Percentiles rank a stretch among this genome's conserved stretches.
phyloP scores from a whole-genome alignment of 92 coral and sea anemone species.

The Bergia sp. region DNA sequence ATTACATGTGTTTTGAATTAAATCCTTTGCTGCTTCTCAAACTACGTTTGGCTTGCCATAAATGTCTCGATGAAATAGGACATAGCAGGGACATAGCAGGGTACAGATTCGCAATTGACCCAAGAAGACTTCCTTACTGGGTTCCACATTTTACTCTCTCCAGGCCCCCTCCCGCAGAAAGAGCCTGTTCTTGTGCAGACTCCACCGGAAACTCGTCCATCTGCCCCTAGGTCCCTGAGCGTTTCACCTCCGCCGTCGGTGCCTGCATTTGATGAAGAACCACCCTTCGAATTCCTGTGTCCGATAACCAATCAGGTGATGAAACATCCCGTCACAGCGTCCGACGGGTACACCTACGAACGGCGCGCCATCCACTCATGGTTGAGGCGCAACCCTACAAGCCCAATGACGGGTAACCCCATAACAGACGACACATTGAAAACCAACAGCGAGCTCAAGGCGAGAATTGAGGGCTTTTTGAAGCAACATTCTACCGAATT shows the following conservation, averaged over 20 bases:
- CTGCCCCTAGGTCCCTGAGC: constrained; percentile 52
- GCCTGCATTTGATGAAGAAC: constrained; percentile 59
- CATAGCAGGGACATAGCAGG: not conserved
- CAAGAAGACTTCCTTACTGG: not conserved
- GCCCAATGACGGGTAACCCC: constrained; percentile 85
- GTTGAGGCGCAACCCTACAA: constrained; percentile 74
- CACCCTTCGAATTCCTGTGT: constrained; percentile 85
- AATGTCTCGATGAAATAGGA: too few relatives aligned
- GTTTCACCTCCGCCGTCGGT: constrained; percentile 57
- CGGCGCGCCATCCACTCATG: constrained; percentile 78
- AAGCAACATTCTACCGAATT: constrained; percentile 48
- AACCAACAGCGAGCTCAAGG: constrained; percentile 72
- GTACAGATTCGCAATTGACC: not conserved
- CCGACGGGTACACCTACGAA: constrained; percentile 86
- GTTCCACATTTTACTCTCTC: not conserved
- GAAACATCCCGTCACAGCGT: constrained; percentile 76
- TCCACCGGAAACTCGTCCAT: constrained; percentile 49
- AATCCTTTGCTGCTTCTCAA: too few relatives aligned
- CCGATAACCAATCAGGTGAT: constrained; percentile 83
- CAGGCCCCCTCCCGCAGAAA: constrained; percentile 70
- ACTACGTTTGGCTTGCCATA: too few relatives aligned
- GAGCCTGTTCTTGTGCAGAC: constrained; percentile 47
- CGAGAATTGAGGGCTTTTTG: constrained; percentile 65
- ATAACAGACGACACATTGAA: constrained; percentile 67
- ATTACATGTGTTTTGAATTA: too few relatives aligned